These are phyloP conservation scores for Rousettus leschenaultii DNA, from an alignment of 2,113 vertebrate species.

Conservation along the genomic window DNA sequence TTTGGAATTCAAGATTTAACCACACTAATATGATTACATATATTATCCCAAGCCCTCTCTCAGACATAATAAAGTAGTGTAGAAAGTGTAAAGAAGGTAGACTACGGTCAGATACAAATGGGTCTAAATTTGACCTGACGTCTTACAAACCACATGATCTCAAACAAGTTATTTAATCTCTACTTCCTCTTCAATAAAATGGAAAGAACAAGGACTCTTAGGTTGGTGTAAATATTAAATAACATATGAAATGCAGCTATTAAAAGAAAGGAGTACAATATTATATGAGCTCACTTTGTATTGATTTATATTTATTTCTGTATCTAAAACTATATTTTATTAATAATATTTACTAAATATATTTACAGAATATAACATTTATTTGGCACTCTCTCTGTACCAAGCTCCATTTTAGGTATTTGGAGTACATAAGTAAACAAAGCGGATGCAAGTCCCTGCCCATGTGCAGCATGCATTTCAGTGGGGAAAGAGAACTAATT, in stretches of 20 bases:
- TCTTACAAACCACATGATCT: not conserved
- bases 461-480: no score
- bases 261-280: not conserved
- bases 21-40: not conserved
- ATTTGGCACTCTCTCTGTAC: not conserved
- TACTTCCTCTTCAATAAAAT: not conserved
- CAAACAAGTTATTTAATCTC: not conserved
- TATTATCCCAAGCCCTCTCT: not conserved
- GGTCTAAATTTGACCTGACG: not conserved
- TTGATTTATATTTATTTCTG: not conserved
- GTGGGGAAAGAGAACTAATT: not conserved
- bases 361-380: not conserved
- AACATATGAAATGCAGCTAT: not conserved
- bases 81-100: not conserved
- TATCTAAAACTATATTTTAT: not conserved
- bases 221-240: not conserved
- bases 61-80: not conserved
- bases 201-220: not conserved
- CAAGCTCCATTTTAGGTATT: not conserved
- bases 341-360: not conserved
- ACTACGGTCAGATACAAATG: not conserved
- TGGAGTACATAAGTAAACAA: not conserved
- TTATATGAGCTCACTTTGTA: not conserved
- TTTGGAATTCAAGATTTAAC: not conserved
- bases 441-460: not conserved